phyloP scores from a whole-genome alignment of 1,140 invertebrate species.

The Pachypeltis micranthus region DNA sequence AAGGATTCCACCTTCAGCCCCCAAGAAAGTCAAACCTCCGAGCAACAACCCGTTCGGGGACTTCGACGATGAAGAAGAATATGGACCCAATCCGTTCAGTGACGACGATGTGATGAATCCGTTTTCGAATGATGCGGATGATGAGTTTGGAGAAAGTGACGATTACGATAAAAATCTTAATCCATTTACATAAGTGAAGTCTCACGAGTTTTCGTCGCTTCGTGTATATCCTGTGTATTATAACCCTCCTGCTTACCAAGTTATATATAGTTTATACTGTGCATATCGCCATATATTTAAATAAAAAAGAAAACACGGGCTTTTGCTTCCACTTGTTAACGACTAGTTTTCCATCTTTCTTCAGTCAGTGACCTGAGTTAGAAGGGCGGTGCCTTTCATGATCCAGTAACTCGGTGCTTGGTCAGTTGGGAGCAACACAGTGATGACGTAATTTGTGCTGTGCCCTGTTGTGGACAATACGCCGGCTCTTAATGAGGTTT shows the following conservation, averaged over 20 bases:
- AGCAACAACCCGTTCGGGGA: conserved; percentile 19
- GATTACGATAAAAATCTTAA: conserved; percentile 54
- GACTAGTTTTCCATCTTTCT: no score
- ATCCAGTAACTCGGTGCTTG: conserved; percentile 63
- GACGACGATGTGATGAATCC: conserved; percentile 21
- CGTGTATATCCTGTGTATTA: no score
- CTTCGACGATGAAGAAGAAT: conserved; percentile 35
- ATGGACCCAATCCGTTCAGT: conserved; percentile 33
- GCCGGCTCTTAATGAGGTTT: conserved; percentile 71
- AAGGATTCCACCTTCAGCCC: conserved; percentile 34
- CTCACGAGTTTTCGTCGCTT: no score
- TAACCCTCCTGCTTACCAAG: no score
- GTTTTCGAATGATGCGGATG: conserved; percentile 34
- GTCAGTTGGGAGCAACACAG: conserved; percentile 55
- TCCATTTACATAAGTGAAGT: conserved; percentile 43
- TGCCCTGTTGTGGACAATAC: conserved; percentile 76
- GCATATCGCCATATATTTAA: no score
- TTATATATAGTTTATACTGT: no score
- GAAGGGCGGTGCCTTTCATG: conserved; percentile 66
- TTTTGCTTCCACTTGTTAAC: no score
- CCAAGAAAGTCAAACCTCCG: background rate
- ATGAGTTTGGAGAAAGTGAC: conserved; percentile 33
- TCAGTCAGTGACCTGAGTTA: conserved; percentile 69
- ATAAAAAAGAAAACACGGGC: no score
- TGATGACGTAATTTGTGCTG: conserved; percentile 77